These are phyloP conservation scores for Zosterops hypoxanthus DNA, from an alignment of 2,113 vertebrate species.

Conservation along the genomic window DNA sequence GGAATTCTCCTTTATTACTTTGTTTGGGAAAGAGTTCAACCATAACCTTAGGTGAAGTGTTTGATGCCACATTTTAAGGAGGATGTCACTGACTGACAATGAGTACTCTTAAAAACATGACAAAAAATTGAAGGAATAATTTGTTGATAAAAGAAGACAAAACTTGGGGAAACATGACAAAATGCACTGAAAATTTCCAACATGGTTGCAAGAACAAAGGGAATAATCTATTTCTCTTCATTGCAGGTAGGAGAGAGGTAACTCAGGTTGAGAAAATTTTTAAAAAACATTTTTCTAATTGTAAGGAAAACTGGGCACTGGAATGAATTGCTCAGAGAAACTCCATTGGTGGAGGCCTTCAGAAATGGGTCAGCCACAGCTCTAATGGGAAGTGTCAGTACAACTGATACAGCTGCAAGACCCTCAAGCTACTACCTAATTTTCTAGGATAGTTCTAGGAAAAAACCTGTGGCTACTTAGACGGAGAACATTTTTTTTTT, in stretches of 20 bases:
- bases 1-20: not conserved
- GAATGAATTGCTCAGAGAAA: not conserved
- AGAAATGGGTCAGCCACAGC: not conserved
- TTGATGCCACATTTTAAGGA: not conserved
- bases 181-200: not conserved
- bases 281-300: not conserved
- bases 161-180: not conserved
- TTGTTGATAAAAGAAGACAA: not conserved
- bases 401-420: not conserved
- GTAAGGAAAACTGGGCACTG: not conserved
- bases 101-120: not conserved
- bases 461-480: not conserved
- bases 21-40: not conserved
- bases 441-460: not conserved
- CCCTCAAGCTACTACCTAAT: not conserved
- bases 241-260: not conserved
- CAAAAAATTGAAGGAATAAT: not conserved
- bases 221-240: not conserved
- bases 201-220: not conserved
- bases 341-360: not conserved
- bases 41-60: not conserved
- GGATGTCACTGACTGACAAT: accelerated
- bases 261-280: not conserved
- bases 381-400: not conserved
- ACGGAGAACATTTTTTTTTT: not conserved